Conservation (phyloP, 2,113 vertebrate genomes). For the Myocastor coypus region DNA sequence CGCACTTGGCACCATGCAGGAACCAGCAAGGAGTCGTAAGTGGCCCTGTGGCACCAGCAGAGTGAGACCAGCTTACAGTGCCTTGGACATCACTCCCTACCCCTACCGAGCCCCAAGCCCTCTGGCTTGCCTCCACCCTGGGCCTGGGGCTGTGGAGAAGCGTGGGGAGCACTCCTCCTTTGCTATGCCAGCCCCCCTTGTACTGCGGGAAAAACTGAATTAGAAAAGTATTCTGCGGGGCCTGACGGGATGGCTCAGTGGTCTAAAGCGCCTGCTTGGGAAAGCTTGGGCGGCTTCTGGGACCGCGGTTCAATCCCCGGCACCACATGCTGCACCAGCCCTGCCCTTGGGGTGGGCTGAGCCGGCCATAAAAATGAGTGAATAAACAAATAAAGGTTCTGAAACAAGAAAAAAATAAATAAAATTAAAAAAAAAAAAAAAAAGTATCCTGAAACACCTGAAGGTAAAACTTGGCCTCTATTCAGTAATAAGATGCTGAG, state of each 20-base stretch:
- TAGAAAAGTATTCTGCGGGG: background rate
- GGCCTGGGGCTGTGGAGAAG: background rate
- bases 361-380: too few relatives aligned
- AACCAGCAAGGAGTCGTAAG: background rate
- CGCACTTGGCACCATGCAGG: background rate
- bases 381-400: too few relatives aligned
- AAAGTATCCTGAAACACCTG: background rate
- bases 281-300: too few relatives aligned
- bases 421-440: too few relatives aligned
- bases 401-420: too few relatives aligned
- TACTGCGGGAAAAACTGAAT: background rate
- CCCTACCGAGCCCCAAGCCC: background rate
- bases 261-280: too few relatives aligned
- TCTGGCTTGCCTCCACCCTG: too few relatives aligned
- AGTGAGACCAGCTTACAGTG: accelerated
- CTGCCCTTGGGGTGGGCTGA: too few relatives aligned
- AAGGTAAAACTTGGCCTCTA: background rate
- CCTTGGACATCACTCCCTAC: background rate
- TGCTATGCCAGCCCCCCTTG: background rate
- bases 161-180: background rate
- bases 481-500: background rate
- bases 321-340: too few relatives aligned
- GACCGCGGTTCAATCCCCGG: too few relatives aligned
- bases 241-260: too few relatives aligned
- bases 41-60: background rate